A percentile compares a stretch with the other conserved stretches of the same genome.
Evolutionary conservation across 2,888 invertebrate species (phyloP).

Genomic region (Plebejus anna): DNA sequence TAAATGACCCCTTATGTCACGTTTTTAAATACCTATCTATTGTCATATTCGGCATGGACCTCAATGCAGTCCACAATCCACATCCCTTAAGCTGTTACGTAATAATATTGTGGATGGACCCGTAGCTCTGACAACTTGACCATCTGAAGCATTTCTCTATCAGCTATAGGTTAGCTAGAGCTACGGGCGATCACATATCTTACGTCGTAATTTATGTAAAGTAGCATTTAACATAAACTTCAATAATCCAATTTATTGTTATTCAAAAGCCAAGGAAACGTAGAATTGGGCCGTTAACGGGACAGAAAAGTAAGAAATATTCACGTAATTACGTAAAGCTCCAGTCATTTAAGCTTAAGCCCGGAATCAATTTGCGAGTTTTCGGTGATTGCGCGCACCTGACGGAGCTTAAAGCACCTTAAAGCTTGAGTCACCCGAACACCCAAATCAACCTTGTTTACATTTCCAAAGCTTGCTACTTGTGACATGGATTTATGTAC

Average conservation of each 20-base stretch:
- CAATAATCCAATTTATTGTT: not conserved
- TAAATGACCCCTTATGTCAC: no score
- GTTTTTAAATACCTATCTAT: no score
- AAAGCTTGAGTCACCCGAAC: conserved; percentile 22
- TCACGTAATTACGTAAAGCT: not conserved
- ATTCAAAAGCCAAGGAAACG: not conserved
- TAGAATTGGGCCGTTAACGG: conserved; percentile 3
- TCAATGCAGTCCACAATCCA: no score
- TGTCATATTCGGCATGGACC: no score
- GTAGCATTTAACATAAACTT: not conserved
- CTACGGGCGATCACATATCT: not conserved
- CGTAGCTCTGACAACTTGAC: no score
- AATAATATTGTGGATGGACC: no score
- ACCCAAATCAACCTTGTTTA: conserved; percentile 26
- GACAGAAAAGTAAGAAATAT: conserved; percentile 5
- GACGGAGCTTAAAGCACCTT: conserved; percentile 31
- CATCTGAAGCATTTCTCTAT: no score
- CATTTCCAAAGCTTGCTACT: not conserved
- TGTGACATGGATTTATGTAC: not conserved
- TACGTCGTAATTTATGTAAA: not conserved
- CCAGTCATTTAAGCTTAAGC: conserved; percentile 25
- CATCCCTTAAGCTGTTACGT: no score
- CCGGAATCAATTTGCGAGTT: conserved; percentile 35
- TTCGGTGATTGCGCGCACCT: conserved; percentile 37
- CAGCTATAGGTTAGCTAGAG: not conserved